Conservation (phyloP, 2,113 vertebrate species). For the Megaceryle maxima region DNA sequence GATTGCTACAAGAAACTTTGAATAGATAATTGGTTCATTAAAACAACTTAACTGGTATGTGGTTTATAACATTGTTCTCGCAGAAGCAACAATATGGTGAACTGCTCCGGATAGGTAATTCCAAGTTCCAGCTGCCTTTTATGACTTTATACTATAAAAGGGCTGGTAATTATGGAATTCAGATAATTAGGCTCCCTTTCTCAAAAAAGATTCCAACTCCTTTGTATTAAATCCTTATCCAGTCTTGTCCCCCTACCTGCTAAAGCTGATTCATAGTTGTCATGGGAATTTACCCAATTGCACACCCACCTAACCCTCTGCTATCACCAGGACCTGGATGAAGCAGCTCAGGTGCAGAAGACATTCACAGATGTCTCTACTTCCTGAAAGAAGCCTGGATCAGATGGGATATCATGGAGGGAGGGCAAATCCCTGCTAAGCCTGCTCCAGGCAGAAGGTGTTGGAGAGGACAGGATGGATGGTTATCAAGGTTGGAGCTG, state of each 20-base stretch:
- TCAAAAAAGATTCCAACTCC: background rate
- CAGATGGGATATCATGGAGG: fast-evolving
- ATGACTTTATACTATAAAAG: background rate
- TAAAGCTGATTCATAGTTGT: background rate
- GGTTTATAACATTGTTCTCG: constrained; percentile 52
- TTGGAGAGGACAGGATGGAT: background rate
- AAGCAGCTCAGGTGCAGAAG: background rate
- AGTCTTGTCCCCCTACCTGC: background rate
- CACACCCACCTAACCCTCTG: background rate
- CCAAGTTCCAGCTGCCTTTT: constrained; percentile 37
- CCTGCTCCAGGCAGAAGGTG: background rate
- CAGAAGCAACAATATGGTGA: constrained; percentile 34
- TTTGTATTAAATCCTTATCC: background rate
- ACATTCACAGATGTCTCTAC: background rate
- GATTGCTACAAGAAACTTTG: constrained; percentile 13
- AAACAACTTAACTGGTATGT: constrained; percentile 48
- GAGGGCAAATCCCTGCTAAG: background rate
- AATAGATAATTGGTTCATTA: constrained; percentile 65
- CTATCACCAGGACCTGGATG: background rate
- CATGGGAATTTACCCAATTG: background rate
- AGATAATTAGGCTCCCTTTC: background rate
- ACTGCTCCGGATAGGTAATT: constrained; percentile 39
- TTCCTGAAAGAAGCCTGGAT: background rate
- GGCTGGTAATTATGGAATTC: background rate
- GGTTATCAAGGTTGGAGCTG: background rate